Base-by-base conservation (phyloP, 2,113 vertebrate genomes). In the Triplophysa tibetana region DNA sequence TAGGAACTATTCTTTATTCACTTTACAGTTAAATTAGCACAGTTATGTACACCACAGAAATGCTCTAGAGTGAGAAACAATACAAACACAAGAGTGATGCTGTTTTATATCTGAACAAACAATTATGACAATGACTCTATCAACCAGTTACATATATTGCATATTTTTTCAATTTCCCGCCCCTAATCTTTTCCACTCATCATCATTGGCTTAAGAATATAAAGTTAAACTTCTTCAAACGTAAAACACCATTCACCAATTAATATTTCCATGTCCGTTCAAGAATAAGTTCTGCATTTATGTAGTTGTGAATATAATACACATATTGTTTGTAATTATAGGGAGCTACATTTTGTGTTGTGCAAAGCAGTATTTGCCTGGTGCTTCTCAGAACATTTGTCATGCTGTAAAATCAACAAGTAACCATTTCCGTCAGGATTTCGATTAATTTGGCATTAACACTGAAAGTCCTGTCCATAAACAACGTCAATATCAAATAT, bases 381-480 rank as follows among this genome's bases (percentile, higher is more conserved):
- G 70, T 81, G 56, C 75, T 48, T 82, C 67, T 80, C 70, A 48
- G 14, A 74, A 78, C 0, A 70, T 75, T 48, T 61, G 24, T 81
- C 85, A 88, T 89, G 82, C 81, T 88, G 69, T 62, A 80, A 82
- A 60, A 70, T 65, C 69, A 81, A 61, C 66, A 83, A n/a, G 48
- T 52, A 78, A 80, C 66, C 54, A 86, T 70, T 70, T 77, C 70
- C 9, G 54, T 73, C 8, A 61, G 52, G 62, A 62, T 66, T 62
- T 79, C 0, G 67, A 72, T 58, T 69, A 16, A 75, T 96, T 95
- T 94, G 93, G 92, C 92, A 94, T 93, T 88, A 91, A 89, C 91
- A 91, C 90, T 91, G 86, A 86, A 89, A 89, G 85, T 92, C 90
- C 91, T 90, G 76, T 89, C 82, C 68, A 11, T 78, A 80, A 89